phyloP scores from a whole-genome alignment of 2,797 vertebrate genomes.

The Onychomys arenicola region DNA sequence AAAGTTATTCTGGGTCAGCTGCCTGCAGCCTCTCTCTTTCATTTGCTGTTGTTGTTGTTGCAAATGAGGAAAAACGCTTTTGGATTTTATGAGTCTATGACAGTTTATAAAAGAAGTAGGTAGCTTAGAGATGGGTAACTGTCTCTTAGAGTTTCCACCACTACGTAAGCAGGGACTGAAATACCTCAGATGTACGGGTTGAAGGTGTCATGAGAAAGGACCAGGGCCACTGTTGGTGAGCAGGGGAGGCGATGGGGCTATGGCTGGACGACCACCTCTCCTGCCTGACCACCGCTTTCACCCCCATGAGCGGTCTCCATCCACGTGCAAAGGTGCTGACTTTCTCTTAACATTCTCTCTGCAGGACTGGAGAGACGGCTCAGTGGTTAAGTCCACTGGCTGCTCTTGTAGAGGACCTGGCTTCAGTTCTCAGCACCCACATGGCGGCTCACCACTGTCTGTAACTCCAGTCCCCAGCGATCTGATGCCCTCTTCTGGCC shows the following conservation, averaged over 20 bases:
- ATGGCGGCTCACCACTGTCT: background rate
- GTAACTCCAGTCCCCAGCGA: background rate
- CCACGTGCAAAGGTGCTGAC: background rate
- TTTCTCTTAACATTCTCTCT: background rate
- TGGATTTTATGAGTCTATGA: background rate
- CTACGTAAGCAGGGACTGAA: background rate
- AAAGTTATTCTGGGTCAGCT: background rate
- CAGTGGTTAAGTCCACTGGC: background rate
- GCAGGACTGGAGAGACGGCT: background rate
- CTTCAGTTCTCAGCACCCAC: background rate
- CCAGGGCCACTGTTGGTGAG: background rate
- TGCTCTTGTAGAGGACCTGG: background rate
- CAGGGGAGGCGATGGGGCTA: background rate
- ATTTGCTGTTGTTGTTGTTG: background rate
- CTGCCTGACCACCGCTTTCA: rapidly evolving
- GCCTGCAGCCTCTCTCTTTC: background rate
- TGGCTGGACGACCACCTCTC: background rate
- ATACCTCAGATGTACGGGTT: background rate
- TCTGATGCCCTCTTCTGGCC: background rate
- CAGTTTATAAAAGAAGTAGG: background rate
- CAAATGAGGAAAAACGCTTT: background rate
- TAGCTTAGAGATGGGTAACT: too few relatives aligned
- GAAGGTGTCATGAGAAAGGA: too few relatives aligned
- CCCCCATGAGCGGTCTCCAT: too few relatives aligned
- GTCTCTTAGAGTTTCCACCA: background rate